These are phyloP conservation scores for Melanostoma scalare DNA, from an alignment of 2,888 invertebrate species.

Conservation along the genomic window DNA sequence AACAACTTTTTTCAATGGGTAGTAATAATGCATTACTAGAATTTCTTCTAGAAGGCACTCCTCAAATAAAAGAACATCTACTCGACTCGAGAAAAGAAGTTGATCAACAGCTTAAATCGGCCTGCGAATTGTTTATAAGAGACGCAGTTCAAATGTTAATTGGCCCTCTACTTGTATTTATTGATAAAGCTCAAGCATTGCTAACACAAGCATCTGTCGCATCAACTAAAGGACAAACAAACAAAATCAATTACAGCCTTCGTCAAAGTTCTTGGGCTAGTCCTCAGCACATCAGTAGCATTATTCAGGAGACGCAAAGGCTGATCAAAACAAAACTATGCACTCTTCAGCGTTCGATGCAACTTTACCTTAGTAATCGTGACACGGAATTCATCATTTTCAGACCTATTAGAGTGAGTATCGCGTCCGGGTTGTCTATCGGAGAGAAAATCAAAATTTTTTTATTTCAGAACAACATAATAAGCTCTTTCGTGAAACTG, in stretches of 20 bases:
- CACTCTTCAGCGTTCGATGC: conserved; percentile 93
- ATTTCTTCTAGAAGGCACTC: conserved; percentile 95
- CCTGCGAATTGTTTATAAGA: conserved; percentile 94
- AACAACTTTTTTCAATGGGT: conserved; percentile 92
- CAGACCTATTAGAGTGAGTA: conserved; percentile 91
- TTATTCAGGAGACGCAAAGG: conserved; percentile 90
- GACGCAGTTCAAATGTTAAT: conserved; percentile 89
- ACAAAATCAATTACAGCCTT: conserved; percentile 78
- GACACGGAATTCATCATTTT: conserved; percentile 99
- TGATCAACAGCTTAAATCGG: conserved; percentile 93
- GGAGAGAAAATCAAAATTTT: not conserved
- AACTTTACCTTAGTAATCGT: conserved; percentile 96
- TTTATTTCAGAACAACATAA: conserved; percentile 89
- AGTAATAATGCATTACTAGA: conserved; percentile 96
- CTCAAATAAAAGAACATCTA: conserved; percentile 94
- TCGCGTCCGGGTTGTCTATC: no score
- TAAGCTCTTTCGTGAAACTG: conserved; percentile 93
- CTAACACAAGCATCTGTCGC: conserved; percentile 56
- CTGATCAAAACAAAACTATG: conserved; percentile 91
- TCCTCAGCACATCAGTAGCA: conserved; percentile 88
- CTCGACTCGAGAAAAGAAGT: conserved; percentile 98
- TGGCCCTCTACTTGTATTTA: conserved; percentile 88
- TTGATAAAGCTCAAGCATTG: conserved; percentile 86
- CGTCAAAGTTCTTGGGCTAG: conserved; percentile 86
- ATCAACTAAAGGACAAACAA: conserved; percentile 60